Percentiles rank a stretch among this genome's conserved stretches.
phyloP scores from a whole-genome alignment of 2,797 vertebrate species.

The Thripadectes ignobilis region DNA sequence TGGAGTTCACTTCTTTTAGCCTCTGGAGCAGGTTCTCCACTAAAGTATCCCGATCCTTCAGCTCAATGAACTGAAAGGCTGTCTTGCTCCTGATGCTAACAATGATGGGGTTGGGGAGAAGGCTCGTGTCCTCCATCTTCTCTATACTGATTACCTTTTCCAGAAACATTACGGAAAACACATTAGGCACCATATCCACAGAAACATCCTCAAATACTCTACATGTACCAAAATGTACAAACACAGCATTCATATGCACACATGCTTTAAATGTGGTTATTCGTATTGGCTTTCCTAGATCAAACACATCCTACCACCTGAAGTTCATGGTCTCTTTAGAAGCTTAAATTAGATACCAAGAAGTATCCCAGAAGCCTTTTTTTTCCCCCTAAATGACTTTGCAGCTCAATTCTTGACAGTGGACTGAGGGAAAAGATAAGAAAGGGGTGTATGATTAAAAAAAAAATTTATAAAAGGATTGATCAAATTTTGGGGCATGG shows the following conservation, averaged over 20 bases:
- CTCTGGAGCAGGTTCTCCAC: conserved; percentile 82
- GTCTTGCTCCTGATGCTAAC: conserved; percentile 89
- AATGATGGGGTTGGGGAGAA: conserved; percentile 90
- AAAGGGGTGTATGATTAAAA: background rate
- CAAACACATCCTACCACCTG: background rate
- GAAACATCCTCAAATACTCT: background rate
- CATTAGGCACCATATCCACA: background rate
- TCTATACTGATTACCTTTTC: conserved; percentile 90
- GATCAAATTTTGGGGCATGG: background rate
- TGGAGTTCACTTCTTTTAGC: conserved; percentile 80
- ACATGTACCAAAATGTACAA: background rate
- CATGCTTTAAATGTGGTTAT: background rate
- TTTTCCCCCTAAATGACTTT: background rate
- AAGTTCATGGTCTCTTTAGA: background rate
- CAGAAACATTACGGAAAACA: background rate
- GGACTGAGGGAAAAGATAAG: background rate
- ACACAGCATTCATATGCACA: background rate
- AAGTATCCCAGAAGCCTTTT: background rate
- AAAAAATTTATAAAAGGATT: background rate
- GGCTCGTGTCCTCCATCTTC: conserved; percentile 90
- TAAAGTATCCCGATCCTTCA: conserved; percentile 85
- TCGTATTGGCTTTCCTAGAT: background rate
- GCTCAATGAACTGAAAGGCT: conserved; percentile 96
- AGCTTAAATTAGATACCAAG: background rate
- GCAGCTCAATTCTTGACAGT: background rate